Evolutionary conservation across 2,888 invertebrate species (phyloP), one percentile per base, ranked within the genome.

Genomic region (Eurytoma adleriae): DNA sequence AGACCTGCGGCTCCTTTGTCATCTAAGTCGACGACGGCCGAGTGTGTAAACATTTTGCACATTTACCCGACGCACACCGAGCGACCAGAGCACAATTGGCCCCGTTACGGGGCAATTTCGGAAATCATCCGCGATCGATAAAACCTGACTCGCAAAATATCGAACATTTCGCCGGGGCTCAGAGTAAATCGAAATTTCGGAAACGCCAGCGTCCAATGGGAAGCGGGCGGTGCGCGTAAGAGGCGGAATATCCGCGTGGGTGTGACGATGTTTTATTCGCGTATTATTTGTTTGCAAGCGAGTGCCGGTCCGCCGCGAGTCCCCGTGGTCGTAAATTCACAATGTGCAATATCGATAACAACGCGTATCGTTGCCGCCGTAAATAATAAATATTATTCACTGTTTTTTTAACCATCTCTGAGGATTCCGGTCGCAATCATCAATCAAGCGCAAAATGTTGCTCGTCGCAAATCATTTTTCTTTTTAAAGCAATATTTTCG

Each of bases 41-140:
- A n/a, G 16, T 52, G 24, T 48, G 66, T 50, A 68, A 78, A 68
- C 73, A 78, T 73, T 48, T 73, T 69, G 27, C 57, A 24, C 18
- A 62, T 59, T 68, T 68, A n/a, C 27, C 16, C 7, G 20, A 67
- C 16, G 61, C 40, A 52, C 68, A 72, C 64, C 30, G 27, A 0
- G 1, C 20, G 54, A 57, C 16, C 57, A 20, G 5, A 24, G 14
- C 52, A 40, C 20, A 57, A 57, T 20, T 18, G 18, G 12, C 18
- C 18, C 18, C 0, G 20, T 18, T n/a, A 10, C 40, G 40, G 54
- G 24, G 27, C 20, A 14, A 40, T 20, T 57, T 5, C 14, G 12
- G 3, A 18, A 57, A n/a, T n/a, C n/a, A 20, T 57, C 57, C 18
- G 5, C 57, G 20, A 57, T 18, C 56, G 18, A 56, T 56, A 56